Evolutionary conservation across 2,888 invertebrate species (phyloP).

Genomic region (Anagyrus pseudococci): DNA sequence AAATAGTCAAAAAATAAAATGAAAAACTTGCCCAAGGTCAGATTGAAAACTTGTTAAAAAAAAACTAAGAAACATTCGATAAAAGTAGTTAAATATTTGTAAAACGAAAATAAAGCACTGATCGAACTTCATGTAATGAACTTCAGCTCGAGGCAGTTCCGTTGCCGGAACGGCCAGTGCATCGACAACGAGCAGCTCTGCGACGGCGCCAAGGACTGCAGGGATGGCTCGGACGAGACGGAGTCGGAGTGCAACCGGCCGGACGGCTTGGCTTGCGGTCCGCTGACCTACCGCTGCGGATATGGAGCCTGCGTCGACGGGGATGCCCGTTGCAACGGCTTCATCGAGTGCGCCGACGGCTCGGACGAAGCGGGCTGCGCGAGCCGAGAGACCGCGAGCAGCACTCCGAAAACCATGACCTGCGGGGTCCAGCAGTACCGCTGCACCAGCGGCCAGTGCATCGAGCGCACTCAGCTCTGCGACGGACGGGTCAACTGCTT

Average conservation of each 20-base stretch:
- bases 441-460: conserved; percentile 52
- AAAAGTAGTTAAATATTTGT: too few species aligned
- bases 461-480: conserved; percentile 43
- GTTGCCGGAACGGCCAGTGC: conserved; percentile 59
- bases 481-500: conserved; percentile 53
- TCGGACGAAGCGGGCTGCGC: conserved; percentile 61
- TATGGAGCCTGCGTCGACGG: conserved; percentile 71
- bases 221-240: conserved; percentile 63
- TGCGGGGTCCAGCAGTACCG: conserved; percentile 45
- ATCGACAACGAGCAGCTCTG: conserved; percentile 59
- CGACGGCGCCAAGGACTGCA: conserved; percentile 62
- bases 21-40: too few species aligned
- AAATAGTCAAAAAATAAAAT: neutral
- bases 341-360: conserved; percentile 63
- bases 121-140: too few species aligned
- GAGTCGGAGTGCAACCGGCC: conserved; percentile 45
- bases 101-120: neutral
- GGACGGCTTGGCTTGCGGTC: conserved; percentile 61
- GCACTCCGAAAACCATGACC: too few species aligned
- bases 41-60: too few species aligned
- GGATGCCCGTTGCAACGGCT: conserved; percentile 65
- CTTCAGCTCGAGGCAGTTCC: conserved; percentile 42
- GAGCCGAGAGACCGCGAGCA: conserved; percentile 39
- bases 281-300: conserved; percentile 67
- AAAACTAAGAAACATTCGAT: neutral